Percentiles rank a stretch among this genome's conserved stretches.
Evolutionary conservation across 2,113 vertebrate genomes (phyloP).

Genomic region (Albula goreensis): DNA sequence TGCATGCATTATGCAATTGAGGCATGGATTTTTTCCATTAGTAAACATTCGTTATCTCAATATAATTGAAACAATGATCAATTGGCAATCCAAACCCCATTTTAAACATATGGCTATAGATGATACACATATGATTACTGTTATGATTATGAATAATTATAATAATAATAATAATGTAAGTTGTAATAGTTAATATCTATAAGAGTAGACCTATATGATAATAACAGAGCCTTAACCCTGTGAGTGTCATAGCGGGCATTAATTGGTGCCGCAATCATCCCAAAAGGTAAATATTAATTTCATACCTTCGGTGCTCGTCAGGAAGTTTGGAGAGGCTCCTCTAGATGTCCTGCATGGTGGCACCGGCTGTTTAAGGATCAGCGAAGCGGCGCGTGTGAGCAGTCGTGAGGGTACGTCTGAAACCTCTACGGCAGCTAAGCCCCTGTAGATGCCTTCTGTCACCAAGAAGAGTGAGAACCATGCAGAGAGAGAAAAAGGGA

Average conservation of each 20-base stretch:
- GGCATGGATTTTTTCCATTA: too few species aligned
- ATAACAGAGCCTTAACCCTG: not conserved
- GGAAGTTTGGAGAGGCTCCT: not conserved
- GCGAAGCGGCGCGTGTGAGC: slow-evolving; percentile 34
- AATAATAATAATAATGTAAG: too few species aligned
- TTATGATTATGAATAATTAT: too few species aligned
- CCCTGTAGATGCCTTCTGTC: slow-evolving; percentile 57
- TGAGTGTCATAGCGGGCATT: not conserved
- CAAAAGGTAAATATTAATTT: not conserved
- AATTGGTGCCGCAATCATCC: not conserved
- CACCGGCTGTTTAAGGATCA: slow-evolving; percentile 20
- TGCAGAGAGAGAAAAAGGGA: slow-evolving; percentile 13
- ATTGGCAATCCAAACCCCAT: too few species aligned
- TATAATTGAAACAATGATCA: too few species aligned
- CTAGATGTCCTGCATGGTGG: not conserved
- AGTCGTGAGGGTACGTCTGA: not conserved
- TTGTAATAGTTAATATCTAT: too few species aligned
- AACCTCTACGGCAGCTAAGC: slow-evolving; percentile 31
- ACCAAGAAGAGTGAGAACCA: slow-evolving; percentile 57
- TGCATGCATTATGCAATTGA: too few species aligned
- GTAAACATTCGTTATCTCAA: too few species aligned
- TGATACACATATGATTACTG: too few species aligned
- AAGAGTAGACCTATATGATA: too few species aligned
- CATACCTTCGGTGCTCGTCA: slow-evolving; percentile 16
- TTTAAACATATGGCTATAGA: too few species aligned